Base-by-base conservation (phyloP, 2,113 vertebrate species). In the Uropsilus gracilis region DNA sequence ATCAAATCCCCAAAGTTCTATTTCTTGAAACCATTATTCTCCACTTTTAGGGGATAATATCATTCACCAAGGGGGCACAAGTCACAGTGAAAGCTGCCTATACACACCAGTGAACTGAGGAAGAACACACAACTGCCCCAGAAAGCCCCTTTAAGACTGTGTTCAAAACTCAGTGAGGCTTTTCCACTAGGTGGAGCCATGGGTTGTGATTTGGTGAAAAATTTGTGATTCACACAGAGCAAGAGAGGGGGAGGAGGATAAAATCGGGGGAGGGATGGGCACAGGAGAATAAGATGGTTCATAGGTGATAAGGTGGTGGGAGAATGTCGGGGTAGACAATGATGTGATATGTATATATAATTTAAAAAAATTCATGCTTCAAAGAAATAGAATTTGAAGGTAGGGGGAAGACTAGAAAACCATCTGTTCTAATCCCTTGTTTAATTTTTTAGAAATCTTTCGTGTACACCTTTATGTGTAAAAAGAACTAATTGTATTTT, bases 131-230 rank as follows among this genome's bases (percentile, higher is more conserved):
- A 22, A 20, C 69, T n/a, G 22, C 34, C 5, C 24, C 20, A 32
- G 55, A 50, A 68, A 66, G 28, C 10, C 17, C 28, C 6, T 34
- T 12, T 1, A 37, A 81, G 37, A 1, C 30, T 50, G n/a, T n/a
- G n/a, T n/a, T n/a, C 26, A 10, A 75, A 30, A 3, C 44, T 37
- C 5, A 5, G 39, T 28, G 48, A 91, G 46, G 53, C 85, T 26
- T 18, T 3, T 0, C 77, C 97, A 93, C 95, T 96, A 97, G 97
- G 77, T 91, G 97, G 97, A 71, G 95, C 95, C n/a, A 12, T 92
- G n/a, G 84, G 50, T 68, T 68, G 34, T 24, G 16, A 80, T 61
- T 87, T 64, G 26, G 34, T 57, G 46, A 24, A 83, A 89, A 91
- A 88, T n/a, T n/a, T n/a, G n/a, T n/a, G n/a, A n/a, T n/a, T n/a